Base-by-base conservation (phyloP, 2,113 vertebrate species). In the Riparia riparia region DNA sequence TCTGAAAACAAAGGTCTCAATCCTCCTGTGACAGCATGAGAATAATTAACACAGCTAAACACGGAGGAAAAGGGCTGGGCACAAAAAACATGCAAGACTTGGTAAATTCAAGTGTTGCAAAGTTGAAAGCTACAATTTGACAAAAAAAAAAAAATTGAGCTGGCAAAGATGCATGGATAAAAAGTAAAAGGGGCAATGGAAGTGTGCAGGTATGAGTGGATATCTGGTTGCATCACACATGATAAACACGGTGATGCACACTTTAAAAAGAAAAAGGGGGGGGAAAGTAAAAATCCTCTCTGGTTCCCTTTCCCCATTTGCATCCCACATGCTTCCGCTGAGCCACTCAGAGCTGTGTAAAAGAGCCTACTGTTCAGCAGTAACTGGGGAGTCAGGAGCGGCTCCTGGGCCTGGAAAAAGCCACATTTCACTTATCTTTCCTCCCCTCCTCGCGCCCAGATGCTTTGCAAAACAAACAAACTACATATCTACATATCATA, bases 381-480 rank as follows among this genome's bases (percentile, higher is more conserved):
- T 72, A 69, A 54, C 58, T 7, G 1, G 34, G 84, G 82, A 91
- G 54, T 47, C 0, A 7, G 64, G 26, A 49, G 39, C 39, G 41
- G 85, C 64, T 66, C n/a, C 85, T 45, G 85, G 65, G 76, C 37
- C 26, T 77, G 72, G 87, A 90, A 95, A 95, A 92, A 95, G 76
- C 82, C 51, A 88, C 85, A 86, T 96, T 92, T 95, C 56, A 92
- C 92, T 96, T 96, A 93, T 94, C 95, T 96, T 50, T 80, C 85
- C 82, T 70, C 50, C 74, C 44, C 56, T 77, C 29, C 71, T 95
- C 2, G 0, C 0, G 0, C 88, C 90, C 85, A 93, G 88, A 93
- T 96, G 90, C 93, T 88, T 94, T 92, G 86, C 90, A 95, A 93
- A 97, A 95, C 92, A 94, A 97, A 93, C 96, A 96, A 95, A 76